Evolutionary conservation across 1,140 invertebrate species (phyloP).

Genomic region (Drosophila athabasca): DNA sequence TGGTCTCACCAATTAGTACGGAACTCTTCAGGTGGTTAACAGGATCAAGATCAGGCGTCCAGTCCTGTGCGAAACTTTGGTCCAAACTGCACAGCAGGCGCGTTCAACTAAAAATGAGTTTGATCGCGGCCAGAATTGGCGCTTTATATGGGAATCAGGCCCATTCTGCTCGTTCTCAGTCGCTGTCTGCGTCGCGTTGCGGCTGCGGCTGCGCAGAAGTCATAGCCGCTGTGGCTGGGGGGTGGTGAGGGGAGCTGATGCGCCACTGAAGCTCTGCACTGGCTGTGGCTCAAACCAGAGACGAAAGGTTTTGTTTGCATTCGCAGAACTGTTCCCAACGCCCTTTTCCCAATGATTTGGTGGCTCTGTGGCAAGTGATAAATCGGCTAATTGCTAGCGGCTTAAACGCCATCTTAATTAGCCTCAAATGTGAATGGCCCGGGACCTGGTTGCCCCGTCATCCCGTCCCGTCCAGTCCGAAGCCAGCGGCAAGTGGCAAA

Average conservation of each 20-base stretch:
- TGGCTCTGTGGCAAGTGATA: constrained; percentile 58
- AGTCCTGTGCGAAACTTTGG: constrained; percentile 14
- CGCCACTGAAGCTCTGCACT: constrained; percentile 31
- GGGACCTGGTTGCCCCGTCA: constrained; percentile 9
- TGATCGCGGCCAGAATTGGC: constrained; percentile 58
- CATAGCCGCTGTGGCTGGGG: constrained; percentile 15
- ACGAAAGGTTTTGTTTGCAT: constrained; percentile 57
- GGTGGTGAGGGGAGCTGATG: constrained; percentile 16
- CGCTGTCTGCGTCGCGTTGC: neutral
- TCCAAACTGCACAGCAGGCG: constrained; percentile 27
- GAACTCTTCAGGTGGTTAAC: constrained; percentile 7
- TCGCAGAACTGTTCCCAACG: constrained; percentile 40
- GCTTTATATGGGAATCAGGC: constrained; percentile 65
- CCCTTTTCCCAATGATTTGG: constrained; percentile 51
- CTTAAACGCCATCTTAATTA: constrained; percentile 66
- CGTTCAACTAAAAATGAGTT: constrained; percentile 62
- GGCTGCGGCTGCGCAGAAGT: constrained; percentile 31
- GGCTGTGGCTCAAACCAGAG: neutral
- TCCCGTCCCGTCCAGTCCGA: no score
- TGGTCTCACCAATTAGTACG: neutral
- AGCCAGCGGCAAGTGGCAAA: constrained; percentile 43
- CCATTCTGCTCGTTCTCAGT: constrained; percentile 61
- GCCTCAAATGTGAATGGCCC: constrained; percentile 57
- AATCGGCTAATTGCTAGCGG: constrained; percentile 70
- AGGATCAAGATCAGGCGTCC: neutral